Evolutionary conservation across 1,140 invertebrate genomes (phyloP).

Genomic region (Galleria mellonella): DNA sequence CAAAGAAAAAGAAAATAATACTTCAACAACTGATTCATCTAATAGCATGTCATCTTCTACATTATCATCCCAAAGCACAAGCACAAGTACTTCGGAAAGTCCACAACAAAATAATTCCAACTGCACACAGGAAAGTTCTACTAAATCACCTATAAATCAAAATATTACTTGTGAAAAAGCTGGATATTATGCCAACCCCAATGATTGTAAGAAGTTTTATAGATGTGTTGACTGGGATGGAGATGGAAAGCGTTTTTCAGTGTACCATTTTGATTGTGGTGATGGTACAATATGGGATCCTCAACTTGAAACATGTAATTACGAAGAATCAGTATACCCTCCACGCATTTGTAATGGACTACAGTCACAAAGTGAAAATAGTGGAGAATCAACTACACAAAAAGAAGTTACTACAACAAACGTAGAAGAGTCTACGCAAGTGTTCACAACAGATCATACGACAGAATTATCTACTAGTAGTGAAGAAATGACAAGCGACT

Average conservation of each 20-base stretch:
- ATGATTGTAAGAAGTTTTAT: conserved; percentile 82
- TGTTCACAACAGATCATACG: conserved; percentile 6
- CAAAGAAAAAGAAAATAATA: conserved; percentile 15
- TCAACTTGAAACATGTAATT: conserved; percentile 71
- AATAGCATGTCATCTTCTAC: conserved; percentile 10
- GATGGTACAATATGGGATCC: conserved; percentile 79
- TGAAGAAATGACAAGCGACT: conserved; percentile 19
- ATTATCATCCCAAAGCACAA: conserved; percentile 4
- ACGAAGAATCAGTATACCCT: conserved; percentile 68
- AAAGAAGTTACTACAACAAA: conserved; percentile 15
- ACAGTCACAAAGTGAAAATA: conserved; percentile 37
- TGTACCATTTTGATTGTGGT: conserved; percentile 78
- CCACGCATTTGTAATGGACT: conserved; percentile 50
- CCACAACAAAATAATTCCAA: conserved; percentile 22
- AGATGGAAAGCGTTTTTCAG: conserved; percentile 74
- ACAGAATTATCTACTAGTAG: conserved; percentile 23
- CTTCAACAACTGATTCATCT: conserved; percentile 10
- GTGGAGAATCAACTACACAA: conserved; percentile 20
- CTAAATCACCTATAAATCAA: conserved; percentile 29
- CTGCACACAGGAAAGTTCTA: conserved; percentile 22
- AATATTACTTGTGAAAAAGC: conserved; percentile 64
- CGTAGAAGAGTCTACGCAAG: conserved; percentile 15
- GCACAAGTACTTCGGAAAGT: conserved; percentile 21
- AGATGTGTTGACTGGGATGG: conserved; percentile 82
- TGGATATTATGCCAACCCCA: conserved; percentile 81